Base-by-base conservation (phyloP, 37 sponge, comb jelly and placozoan species). In the Hexactinellida sp. region DNA sequence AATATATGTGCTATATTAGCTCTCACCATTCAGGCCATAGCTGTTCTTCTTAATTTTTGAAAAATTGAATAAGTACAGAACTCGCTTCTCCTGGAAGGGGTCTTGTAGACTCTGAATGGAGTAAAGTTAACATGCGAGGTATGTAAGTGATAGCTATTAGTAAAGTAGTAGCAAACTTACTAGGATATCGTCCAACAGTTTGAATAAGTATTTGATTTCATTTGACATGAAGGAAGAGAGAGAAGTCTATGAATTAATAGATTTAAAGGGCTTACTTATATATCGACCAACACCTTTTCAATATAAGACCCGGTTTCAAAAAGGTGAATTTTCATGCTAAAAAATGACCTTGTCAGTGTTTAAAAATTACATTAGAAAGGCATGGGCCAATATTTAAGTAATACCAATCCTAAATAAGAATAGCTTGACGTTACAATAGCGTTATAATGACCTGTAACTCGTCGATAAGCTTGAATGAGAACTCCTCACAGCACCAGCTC, bases 161-260 rank as follows among this genome's bases (percentile, higher is more conserved):
- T n/a, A n/a, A n/a, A n/a, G n/a, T n/a, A n/a, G n/a, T n/a, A n/a
- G n/a, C n/a, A n/a, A n/a, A n/a, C 76, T 63, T 63, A 63, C 76
- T 23, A 63, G 25, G 76, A 63, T n/a, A 63, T 63, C 76, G 34
- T 63, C 76, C 76, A 63, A 23, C 28, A 63, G 76, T 63, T 28
- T 63, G 76, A 63, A n/a, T 25, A 63, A n/a, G 13, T 63, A 63
- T 23, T 63, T 63, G 25, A 63, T 63, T 63, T 63, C 76, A 63
- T 63, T 63, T 25, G 76, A 63, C 76, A 63, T 63, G 76, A 63
- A 63, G 3, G 76, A 63, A 63, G 76, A 10, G 5, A 63, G 21
- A n/a, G 76, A 63, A n/a, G 3, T 7, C 76, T 63, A 63, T 63
- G 76, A 7, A 63, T 32, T 41, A 41, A 13, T 41, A 41, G 13